Base-by-base conservation (phyloP, 2,888 invertebrate genomes). In the Crocallis elinguaria region DNA sequence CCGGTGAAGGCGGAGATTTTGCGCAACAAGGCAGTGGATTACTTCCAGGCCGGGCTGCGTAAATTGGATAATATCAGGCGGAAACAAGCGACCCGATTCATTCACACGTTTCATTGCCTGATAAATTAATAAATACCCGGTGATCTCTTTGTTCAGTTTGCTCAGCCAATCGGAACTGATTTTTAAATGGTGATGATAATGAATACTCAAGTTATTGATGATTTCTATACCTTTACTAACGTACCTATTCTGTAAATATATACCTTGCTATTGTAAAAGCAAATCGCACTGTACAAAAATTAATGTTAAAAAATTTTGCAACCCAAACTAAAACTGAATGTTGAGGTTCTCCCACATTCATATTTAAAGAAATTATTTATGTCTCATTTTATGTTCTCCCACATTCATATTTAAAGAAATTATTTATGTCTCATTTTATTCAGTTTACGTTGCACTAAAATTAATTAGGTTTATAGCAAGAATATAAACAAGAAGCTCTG, bases 51-150 rank as follows among this genome's bases (percentile, higher is more conserved):
- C 33, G 46, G 52, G 46, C 46, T 55, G 55, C 57, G 56, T 62
- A 57, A 64, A 65, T 62, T 62, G 59, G 55, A 60, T 63, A 64
- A 63, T 63, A 63, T 64, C 35, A 53, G 46, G 45, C 46, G 57
- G 58, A 66, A 59, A 63, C 45, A 52, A 41, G 33, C 60, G 43
- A 50, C 49, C 49, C 51, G 45, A 41, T 27, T 46, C 46, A 41
- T 41, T 36, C 29, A 48, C 55, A 57, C 57, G 53, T 54, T 54
- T 56, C 30, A 56, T 52, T 58, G 37, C 30, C 42, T 52, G 37
- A 51, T 56, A 49, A 51, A 58, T 57, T 42, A 56, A 45, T 52
- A 48, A 41, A 48, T 53, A 45, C 25, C 33, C 17, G 32, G 16
- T 30, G 23, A 41, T 51, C 14, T 54, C 29, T 37, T 43, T 43